These are phyloP conservation scores for Pelodytes ibericus DNA, from an alignment of 2,797 vertebrate genomes.

Conservation along the genomic window DNA sequence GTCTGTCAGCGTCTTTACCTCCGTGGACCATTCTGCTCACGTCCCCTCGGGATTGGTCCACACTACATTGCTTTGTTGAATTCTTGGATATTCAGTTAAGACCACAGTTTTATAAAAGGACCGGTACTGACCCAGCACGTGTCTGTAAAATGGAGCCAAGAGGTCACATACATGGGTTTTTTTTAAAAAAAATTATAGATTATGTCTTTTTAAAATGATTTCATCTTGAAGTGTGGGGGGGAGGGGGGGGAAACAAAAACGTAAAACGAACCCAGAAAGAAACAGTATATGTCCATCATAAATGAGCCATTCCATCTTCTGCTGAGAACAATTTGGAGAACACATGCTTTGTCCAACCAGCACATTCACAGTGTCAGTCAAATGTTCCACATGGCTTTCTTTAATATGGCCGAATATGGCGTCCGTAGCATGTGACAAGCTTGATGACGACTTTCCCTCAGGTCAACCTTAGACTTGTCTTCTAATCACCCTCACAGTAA, in stretches of 20 bases:
- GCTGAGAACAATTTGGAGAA: background rate
- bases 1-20: constrained; percentile 1
- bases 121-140: constrained; percentile 70
- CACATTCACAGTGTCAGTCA: too few species aligned
- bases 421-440: too few species aligned
- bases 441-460: too few species aligned
- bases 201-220: background rate
- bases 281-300: constrained; percentile 31
- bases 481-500: too few species aligned
- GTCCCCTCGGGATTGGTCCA: constrained; percentile 24
- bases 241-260: too few species aligned
- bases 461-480: too few species aligned
- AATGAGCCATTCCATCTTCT: background rate
- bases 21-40: background rate
- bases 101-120: constrained; percentile 59
- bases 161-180: constrained; percentile 24
- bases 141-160: constrained; percentile 79
- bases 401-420: too few species aligned
- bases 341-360: too few species aligned
- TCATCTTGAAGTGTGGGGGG: background rate
- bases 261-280: too few species aligned
- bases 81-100: constrained; percentile 23
- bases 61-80: constrained; percentile 2
- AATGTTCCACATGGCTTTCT: too few species aligned
- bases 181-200: background rate